A percentile compares a stretch with the other conserved stretches of the same genome.
phyloP scores from a whole-genome alignment of 2,797 vertebrate genomes.

The Spizella passerina region DNA sequence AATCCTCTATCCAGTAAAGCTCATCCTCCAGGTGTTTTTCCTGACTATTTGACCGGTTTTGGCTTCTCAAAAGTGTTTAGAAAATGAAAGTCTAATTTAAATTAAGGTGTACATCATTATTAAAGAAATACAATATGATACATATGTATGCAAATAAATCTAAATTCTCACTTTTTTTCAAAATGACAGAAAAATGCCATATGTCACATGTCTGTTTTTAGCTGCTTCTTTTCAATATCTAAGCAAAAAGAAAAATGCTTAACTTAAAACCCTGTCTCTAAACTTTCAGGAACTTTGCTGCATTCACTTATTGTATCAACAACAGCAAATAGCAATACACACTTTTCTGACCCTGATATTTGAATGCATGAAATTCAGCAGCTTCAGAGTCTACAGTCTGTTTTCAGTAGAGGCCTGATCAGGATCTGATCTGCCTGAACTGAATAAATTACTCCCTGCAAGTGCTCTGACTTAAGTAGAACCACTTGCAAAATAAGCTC shows the following conservation, averaged over 20 bases:
- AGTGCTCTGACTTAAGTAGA: background rate
- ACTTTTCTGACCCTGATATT: background rate
- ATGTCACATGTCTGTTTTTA: background rate
- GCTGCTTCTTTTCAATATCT: background rate
- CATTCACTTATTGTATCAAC: background rate
- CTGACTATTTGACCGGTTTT: background rate
- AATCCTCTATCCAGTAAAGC: constrained; percentile 8
- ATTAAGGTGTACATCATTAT: background rate
- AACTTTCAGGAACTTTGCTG: background rate
- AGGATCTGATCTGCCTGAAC: background rate
- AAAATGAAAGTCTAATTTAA: background rate
- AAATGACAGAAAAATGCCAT: background rate
- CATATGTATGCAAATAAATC: background rate
- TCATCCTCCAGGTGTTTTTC: constrained; percentile 38
- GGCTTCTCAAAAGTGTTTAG: background rate
- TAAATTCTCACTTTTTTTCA: background rate
- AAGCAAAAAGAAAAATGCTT: background rate
- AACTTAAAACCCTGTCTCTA: background rate
- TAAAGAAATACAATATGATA: background rate
- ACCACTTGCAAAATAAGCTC: background rate
- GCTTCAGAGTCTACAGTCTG: background rate
- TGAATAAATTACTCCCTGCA: background rate
- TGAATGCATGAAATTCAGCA: background rate
- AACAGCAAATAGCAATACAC: background rate
- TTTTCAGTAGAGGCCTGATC: background rate